Percentiles rank a stretch among this genome's conserved stretches.
These are phyloP conservation scores for Brevimyrus niger DNA, from an alignment of 2,113 vertebrate genomes.

Conservation along the genomic window DNA sequence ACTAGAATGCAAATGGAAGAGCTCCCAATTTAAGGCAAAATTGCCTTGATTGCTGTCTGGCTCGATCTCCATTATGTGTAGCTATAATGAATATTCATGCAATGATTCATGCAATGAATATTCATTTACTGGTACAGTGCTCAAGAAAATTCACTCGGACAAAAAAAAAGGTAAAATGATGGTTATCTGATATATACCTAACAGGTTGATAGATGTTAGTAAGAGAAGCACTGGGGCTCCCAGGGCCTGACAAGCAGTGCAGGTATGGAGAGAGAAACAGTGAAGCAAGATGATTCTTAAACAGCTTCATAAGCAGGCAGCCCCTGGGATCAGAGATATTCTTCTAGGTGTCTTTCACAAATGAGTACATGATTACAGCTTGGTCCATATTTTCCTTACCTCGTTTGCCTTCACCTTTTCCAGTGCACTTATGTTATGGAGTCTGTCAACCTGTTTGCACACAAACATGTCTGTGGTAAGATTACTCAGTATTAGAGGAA, in stretches of 20 bases:
- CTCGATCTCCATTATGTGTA: neutral
- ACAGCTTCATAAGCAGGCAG: neutral
- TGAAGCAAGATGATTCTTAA: neutral
- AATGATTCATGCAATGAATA: neutral
- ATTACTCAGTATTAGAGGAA: neutral
- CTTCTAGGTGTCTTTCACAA: neutral
- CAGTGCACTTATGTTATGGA: neutral
- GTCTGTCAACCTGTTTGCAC: too few species aligned
- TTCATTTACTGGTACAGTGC: neutral
- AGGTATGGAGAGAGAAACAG: neutral
- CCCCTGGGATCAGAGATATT: neutral
- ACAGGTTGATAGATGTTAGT: neutral
- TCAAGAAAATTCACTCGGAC: neutral
- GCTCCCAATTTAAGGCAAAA: neutral
- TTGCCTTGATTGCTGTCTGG: neutral
- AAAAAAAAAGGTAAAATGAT: neutral
- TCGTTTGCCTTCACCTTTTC: neutral
- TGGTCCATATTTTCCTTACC: neutral
- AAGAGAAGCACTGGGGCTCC: neutral
- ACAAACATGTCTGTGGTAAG: neutral
- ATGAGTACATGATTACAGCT: neutral
- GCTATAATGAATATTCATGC: neutral
- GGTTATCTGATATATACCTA: neutral
- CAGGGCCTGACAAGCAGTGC: neutral
- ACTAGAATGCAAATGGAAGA: neutral